A percentile compares a stretch with the other conserved stretches of the same genome.
Evolutionary conservation across 1,140 invertebrate genomes (phyloP).

Genomic region (Pseudomyrmex dendroicus): DNA sequence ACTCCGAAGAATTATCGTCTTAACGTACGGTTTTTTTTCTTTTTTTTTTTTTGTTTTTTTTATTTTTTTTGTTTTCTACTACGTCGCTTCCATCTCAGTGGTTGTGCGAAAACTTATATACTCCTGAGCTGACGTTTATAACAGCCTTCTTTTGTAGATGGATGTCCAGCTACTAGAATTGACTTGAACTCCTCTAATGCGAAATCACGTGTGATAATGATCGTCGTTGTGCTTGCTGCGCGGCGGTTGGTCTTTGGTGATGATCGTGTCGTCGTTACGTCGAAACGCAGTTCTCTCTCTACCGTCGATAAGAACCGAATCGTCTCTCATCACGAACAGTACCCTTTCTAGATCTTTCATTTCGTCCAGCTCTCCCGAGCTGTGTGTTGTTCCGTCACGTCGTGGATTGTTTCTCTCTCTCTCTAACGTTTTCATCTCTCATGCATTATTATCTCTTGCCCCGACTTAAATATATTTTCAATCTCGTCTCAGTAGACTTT

Average conservation of each 20-base stretch:
- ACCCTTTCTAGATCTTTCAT: constrained; percentile 6
- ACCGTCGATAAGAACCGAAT: constrained; percentile 39
- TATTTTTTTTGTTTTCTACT: constrained; percentile 14
- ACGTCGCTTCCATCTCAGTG: constrained; percentile 53
- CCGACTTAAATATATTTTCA: too few relatives aligned
- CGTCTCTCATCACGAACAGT: constrained; percentile 23
- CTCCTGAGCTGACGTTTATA: constrained; percentile 69
- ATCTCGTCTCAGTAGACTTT: too few relatives aligned
- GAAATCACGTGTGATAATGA: constrained; percentile 61
- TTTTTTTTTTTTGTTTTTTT: too few relatives aligned
- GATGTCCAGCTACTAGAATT: constrained; percentile 70
- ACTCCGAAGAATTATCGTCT: constrained; percentile 55
- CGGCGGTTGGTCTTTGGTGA: constrained; percentile 68
- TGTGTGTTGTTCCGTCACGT: not conserved
- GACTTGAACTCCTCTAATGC: constrained; percentile 64
- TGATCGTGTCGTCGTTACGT: constrained; percentile 44
- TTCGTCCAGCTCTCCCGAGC: not conserved
- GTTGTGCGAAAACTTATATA: constrained; percentile 65
- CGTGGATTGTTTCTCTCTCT: not conserved
- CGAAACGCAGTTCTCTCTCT: constrained; percentile 28
- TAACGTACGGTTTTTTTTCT: constrained; percentile 38
- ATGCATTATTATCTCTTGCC: not conserved
- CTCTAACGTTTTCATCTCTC: not conserved
- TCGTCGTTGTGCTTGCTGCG: constrained; percentile 69
- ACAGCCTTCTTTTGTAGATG: constrained; percentile 66